Conservation (phyloP, 2,797 vertebrate genomes). For the Gadopsis bispinosus region DNA sequence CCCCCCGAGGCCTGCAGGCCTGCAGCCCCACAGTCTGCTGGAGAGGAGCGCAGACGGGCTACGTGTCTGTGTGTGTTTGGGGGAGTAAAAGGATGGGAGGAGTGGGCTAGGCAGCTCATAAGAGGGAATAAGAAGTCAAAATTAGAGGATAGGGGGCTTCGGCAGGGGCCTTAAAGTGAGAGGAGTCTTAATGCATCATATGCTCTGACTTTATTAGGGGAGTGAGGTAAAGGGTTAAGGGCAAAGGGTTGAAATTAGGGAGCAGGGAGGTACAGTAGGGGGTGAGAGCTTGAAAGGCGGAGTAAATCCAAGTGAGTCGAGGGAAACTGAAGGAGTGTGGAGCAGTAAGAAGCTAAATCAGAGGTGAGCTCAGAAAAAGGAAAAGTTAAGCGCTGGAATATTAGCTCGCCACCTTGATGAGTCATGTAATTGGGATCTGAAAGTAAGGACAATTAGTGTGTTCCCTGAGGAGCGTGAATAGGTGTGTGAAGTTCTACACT, state of each 20-base stretch:
- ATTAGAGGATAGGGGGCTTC: slow-evolving; percentile 51
- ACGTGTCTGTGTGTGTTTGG: slow-evolving; percentile 2
- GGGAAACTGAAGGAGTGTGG: slow-evolving; percentile 19
- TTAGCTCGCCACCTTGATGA: slow-evolving; percentile 46
- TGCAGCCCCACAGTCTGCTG: slow-evolving; percentile 62
- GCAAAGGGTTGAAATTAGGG: slow-evolving; percentile 38
- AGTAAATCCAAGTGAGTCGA: not conserved
- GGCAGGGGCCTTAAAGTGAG: slow-evolving; percentile 54
- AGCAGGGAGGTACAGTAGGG: slow-evolving; percentile 18
- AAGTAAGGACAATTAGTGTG: slow-evolving; percentile 7
- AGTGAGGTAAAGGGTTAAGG: slow-evolving; percentile 47
- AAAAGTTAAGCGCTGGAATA: slow-evolving; percentile 45
- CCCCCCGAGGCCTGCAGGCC: slow-evolving; percentile 64
- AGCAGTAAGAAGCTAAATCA: not conserved
- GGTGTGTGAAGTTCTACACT: not conserved
- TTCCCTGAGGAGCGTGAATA: slow-evolving; percentile 14
- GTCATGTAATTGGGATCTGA: slow-evolving; percentile 38
- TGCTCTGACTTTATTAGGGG: slow-evolving; percentile 44
- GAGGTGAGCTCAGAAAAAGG: slow-evolving; percentile 29
- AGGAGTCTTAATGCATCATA: too few species aligned
- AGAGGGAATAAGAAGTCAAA: slow-evolving; percentile 59
- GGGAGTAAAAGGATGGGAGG: slow-evolving; percentile 31
- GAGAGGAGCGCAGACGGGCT: slow-evolving; percentile 60
- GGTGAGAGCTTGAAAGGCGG: slow-evolving; percentile 14
- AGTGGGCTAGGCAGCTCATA: slow-evolving; percentile 29